Evolutionary conservation across 2,888 invertebrate species (phyloP).

Genomic region (Fragum sueziense): DNA sequence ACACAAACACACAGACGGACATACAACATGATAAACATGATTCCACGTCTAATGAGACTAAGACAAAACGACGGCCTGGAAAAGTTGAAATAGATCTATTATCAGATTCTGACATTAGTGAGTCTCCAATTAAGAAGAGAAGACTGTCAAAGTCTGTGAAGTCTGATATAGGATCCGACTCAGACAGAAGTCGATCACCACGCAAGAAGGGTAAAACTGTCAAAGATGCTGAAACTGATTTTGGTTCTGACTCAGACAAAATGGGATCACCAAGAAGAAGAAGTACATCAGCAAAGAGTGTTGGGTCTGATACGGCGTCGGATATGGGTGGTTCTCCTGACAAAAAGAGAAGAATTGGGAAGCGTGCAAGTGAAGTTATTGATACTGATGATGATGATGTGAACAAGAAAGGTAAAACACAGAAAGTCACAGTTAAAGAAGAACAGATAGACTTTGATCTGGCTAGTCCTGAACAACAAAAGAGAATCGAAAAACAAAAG

Average conservation of each 20-base stretch:
- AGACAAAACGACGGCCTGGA: not conserved
- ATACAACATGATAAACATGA: not conserved
- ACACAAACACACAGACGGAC: not conserved
- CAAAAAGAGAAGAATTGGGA: not conserved
- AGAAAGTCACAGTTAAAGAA: not conserved
- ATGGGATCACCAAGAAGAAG: too few relatives aligned
- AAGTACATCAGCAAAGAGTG: not conserved
- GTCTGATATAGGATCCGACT: not conserved
- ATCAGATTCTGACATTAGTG: constrained; percentile 1
- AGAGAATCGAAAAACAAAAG: not conserved
- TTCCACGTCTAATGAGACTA: not conserved
- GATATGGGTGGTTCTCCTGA: not conserved
- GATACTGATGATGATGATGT: not conserved
- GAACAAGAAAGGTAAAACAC: not conserved
- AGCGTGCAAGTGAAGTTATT: not conserved
- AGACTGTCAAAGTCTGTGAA: not conserved
- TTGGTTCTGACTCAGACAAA: too few relatives aligned
- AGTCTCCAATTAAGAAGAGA: not conserved
- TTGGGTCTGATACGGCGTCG: not conserved
- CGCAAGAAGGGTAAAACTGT: too few relatives aligned
- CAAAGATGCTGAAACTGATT: too few relatives aligned
- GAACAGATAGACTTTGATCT: not conserved
- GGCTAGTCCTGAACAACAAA: not conserved
- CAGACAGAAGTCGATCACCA: not conserved
- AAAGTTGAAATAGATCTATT: not conserved